Base-by-base conservation (phyloP, 2,888 invertebrate genomes). In the Lasioglossum calceatum region DNA sequence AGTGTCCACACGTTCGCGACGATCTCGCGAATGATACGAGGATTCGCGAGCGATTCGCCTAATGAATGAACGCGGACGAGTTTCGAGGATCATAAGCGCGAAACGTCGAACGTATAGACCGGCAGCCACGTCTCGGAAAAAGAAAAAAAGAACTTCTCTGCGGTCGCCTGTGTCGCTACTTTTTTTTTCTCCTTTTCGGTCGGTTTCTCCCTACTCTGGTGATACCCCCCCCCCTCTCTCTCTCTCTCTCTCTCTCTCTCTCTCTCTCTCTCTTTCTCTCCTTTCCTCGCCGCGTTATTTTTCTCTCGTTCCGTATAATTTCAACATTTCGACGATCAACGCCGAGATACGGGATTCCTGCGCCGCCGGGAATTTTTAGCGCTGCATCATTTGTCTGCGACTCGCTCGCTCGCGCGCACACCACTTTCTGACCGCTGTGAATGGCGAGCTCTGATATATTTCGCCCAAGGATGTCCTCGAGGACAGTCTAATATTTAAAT, bases 1-100 rank as follows among this genome's bases (percentile, higher is more conserved):
- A 64, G 67, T 32, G 76, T 81, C 79, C 79, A 76, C 82, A 67
- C 42, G 83, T 58, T 7, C 58, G 61, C 75, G 75, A 72, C 86
- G 88, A 88, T 88, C 79, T 81, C 75, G 79, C 79, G 79, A 82
- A 79, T 79, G 77, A 85, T 82, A 79, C 67, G 76, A 72, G 72
- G 73, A 82, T 79, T 79, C 79, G 71, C 61, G 64, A 19, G 36
- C 74, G 74, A 80, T 76, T 76, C 76, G 27, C 58, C 82, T 85
- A 85, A 82, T 54, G 85, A 75, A 79, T 71, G 74, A 75, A 77
- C 27, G 71, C 7, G 61, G 32, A 50, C 14, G 23, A 42, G 71
- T 71, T 71, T 71, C n/a, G 71, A 71, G 71, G 71, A 71, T 71
- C 71, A 71, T 71, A 39, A n/a, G 71, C 42, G 71, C n/a, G 39